Evolutionary conservation across 2,113 vertebrate genomes (phyloP), one percentile per base, ranked within the genome.

Genomic region (Lutjanus erythropterus): DNA sequence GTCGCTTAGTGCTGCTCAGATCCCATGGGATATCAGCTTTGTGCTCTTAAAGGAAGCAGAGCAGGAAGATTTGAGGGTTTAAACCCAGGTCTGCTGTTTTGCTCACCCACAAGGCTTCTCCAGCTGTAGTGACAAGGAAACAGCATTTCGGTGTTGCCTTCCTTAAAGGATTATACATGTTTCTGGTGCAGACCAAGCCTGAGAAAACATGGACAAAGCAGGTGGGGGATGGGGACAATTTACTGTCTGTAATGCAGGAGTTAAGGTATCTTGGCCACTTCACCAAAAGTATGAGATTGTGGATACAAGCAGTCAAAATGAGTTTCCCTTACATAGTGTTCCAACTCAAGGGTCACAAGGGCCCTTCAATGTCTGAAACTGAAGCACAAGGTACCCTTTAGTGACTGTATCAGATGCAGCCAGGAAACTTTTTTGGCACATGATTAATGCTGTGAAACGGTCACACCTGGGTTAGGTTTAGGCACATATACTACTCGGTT

Each of bases 31-130:
- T 15, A 29, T n/a, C 53, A 68, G 39, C 14, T 31, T 33, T 59
- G 55, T 60, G 23, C 50, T 59, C 55, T 37, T 18, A 4, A 59
- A 47, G 11, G 59, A 55, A 58, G n/a, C 42, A 47, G 42, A 68
- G 19, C 46, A 68, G 42, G 42, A 41, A n/a, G 44, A 15, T 21
- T 44, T 19, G 3, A 65, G 19, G 25, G 12, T 33, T 52, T 31
- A 41, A 53, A 74, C 6, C 9, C n/a, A 15, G 31, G 1, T 37
- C 71, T 31, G 35, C 23, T 21, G 35, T 15, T 56, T 37, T 9
- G 35, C 50, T 69, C n/a, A 53, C 42, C 41, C 50, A 53, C 18
- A 31, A 53, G 7, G 35, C 5, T 4, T 23, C 12, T 31, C 14
- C 27, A 19, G 21, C 49, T 65, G n/a, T 27, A 7, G 23, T 29